Evolutionary conservation across 2,888 invertebrate species (phyloP), one percentile per base, ranked within the genome.

Genomic region (Phalera bucephala): DNA sequence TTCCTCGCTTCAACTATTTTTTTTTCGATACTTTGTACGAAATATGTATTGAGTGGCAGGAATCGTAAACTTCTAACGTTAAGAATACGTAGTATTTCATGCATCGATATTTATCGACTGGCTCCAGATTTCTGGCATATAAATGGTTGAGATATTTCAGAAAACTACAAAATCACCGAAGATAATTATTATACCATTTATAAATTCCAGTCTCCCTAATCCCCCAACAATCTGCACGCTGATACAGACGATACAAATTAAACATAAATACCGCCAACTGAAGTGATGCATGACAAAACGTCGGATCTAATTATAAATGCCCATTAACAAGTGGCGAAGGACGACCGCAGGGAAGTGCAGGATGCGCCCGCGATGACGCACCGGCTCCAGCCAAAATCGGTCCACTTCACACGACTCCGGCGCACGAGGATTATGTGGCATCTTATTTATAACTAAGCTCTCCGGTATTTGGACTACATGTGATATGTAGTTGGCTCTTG

Each of bases 331-430:
- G 62, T 61, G 62, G 45, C 59, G 72, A 74, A 72, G 71, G 72
- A 70, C 69, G 62, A 52, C 44, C 48, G 42, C 44, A 45, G 51
- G 48, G 51, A 62, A 65, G 58, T 58, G 62, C 72, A 71, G 71
- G 71, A 73, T 69, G 64, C 64, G 54, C 48, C 47, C 36, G 42
- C 52, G 49, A 59, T 72, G 70, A 78, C 76, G 72, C 72, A 72
- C 60, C 63, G 45, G 44, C 53, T 41, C 47, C 36, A 45, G 42
- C 58, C 59, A 51, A 39, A 68, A 67, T 51, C 66, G 80, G 66
- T 71, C 71, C 74, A 71, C 71, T 79, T 76, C 78, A 75, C 74
- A 79, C 74, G 72, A 62, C 56, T 54, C 51, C 34, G 38, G 45
- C 48, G 50, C 55, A 39, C 37, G 40, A 42, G 48, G 48, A 52